Percentiles rank a stretch among this genome's conserved stretches.
phyloP scores from a whole-genome alignment of 2,797 vertebrate species.

The Triplophysa bombifrons region DNA sequence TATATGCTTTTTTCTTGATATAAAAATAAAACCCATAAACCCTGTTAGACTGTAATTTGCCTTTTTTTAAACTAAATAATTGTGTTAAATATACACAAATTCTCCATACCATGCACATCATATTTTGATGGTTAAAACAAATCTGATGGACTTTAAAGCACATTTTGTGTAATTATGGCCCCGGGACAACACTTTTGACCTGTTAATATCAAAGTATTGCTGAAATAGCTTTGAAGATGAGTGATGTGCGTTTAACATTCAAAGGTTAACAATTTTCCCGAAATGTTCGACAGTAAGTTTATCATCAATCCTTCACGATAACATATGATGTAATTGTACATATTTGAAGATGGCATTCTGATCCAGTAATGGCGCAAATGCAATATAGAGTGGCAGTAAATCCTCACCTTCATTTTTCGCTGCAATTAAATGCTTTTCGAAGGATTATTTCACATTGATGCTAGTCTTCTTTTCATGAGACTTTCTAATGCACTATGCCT shows the following conservation, averaged over 20 bases:
- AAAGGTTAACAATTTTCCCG: neutral
- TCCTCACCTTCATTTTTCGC: neutral
- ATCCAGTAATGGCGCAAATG: neutral
- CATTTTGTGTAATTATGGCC: too few species aligned
- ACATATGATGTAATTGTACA: neutral
- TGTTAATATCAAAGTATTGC: neutral
- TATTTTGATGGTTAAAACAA: too few species aligned
- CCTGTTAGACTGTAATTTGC: too few species aligned
- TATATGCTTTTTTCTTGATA: too few species aligned
- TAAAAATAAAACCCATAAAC: too few species aligned
- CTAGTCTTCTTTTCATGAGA: slow-evolving; percentile 48
- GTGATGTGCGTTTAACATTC: neutral
- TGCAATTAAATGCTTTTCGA: neutral
- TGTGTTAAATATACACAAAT: too few species aligned
- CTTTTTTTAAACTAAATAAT: too few species aligned
- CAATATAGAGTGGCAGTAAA: neutral
- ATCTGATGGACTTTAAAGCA: too few species aligned
- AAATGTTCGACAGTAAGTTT: neutral
- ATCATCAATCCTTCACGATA: slow-evolving; percentile 1
- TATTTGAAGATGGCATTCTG: neutral
- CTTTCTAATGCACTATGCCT: slow-evolving; percentile 55
- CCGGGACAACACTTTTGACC: too few species aligned
- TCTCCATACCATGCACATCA: too few species aligned
- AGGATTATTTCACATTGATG: slow-evolving; percentile 17
- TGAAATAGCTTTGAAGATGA: neutral